Evolutionary conservation across 2,888 invertebrate species (phyloP).

Genomic region (Tenodera sinensis): DNA sequence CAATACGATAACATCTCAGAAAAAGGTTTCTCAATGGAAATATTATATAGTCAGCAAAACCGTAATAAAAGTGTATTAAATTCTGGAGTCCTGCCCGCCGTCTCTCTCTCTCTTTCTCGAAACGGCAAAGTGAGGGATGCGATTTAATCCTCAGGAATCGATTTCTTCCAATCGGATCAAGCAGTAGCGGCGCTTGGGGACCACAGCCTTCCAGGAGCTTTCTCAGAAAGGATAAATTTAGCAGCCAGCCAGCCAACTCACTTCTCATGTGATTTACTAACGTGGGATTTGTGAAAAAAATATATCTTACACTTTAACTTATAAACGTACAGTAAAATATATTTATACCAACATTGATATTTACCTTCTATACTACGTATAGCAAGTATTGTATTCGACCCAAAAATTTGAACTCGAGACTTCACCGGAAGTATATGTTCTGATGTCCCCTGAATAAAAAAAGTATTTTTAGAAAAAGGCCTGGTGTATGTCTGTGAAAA

Average conservation of each 20-base stretch:
- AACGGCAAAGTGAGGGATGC: background rate
- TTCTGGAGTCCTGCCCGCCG: background rate
- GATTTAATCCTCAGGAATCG: background rate
- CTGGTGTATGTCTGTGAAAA: too few relatives aligned
- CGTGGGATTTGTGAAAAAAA: too few relatives aligned
- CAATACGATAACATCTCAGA: background rate
- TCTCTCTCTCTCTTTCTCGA: background rate
- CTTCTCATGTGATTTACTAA: background rate
- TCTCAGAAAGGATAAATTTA: background rate
- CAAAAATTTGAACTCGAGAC: too few relatives aligned
- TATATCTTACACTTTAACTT: too few relatives aligned
- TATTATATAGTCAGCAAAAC: background rate
- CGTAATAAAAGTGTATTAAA: background rate
- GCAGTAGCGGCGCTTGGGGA: background rate
- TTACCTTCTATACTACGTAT: too few relatives aligned
- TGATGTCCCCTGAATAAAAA: too few relatives aligned
- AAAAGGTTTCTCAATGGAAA: background rate
- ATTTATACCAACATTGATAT: too few relatives aligned
- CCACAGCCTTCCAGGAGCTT: background rate
- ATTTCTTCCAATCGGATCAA: background rate
- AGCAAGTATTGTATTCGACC: too few relatives aligned
- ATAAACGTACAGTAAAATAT: too few relatives aligned
- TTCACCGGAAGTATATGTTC: too few relatives aligned
- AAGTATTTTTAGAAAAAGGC: too few relatives aligned
- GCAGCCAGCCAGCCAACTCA: background rate